Evolutionary conservation across 2,113 vertebrate species (phyloP), one percentile per base, ranked within the genome.

Genomic region (Toxotes jaculatrix): DNA sequence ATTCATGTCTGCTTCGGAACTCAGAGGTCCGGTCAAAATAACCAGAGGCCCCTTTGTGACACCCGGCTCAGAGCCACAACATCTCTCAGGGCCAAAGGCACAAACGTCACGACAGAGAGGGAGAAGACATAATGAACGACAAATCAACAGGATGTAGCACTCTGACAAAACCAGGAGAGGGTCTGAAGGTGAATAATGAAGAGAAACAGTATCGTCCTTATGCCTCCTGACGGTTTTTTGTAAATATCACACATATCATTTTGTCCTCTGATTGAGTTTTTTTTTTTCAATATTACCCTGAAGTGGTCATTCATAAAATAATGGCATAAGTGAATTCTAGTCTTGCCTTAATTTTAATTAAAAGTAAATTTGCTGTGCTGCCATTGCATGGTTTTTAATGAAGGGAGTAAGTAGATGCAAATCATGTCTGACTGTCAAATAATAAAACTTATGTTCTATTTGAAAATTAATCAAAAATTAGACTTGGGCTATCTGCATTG

Each of bases 1-100:
- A 93, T 91, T 93, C 89, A 92, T 59, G 90, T 81, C 87, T 79
- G 73, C 90, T 53, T 83, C 11, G 57, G 71, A 87, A 89, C 81
- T 81, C 79, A 84, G 82, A 88, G 84, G 65, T 81, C 80, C 31
- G 23, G 80, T 66, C 84, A 64, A 85, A 85, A 89, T 80, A 71
- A 82, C 72, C 82, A 90, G 53, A 88, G 70, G 79, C 77, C 74
- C 74, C 73, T 21, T 38, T 74, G 72, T 83, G 79, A 90, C 89
- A 89, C 61, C 63, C 57, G 71, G 68, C 80, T 68, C 59, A 42
- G 65, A 90, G 86, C 84, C 77, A 72, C 61, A 77, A 78, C 72
- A 63, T 85, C 47, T 14, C 63, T 63, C 34, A 7, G 57, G 51
- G 86, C 90, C 90, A 91, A 87, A 87, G 67, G 82, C 80, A 72